Conservation (phyloP, 2,888 invertebrate species). For the Latheticus oryzae region DNA sequence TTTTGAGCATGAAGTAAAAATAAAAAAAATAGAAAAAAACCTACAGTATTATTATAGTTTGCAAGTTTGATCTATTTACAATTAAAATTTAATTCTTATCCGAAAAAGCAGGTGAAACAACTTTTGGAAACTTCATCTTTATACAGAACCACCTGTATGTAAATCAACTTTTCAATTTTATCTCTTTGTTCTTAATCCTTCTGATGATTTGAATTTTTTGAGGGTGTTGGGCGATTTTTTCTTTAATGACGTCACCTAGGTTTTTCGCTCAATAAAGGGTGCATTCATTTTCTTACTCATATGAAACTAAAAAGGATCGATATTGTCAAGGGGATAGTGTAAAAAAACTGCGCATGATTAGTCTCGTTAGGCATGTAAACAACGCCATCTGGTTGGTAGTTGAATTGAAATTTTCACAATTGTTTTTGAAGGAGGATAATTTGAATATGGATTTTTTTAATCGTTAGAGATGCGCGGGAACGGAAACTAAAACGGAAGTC, state of each 20-base stretch:
- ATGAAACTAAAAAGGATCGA: conserved; percentile 14
- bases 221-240: too few species aligned
- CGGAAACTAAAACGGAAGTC: conserved; percentile 30
- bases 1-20: too few species aligned
- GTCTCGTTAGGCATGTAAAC: conserved; percentile 17
- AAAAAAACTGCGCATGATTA: conserved; percentile 28
- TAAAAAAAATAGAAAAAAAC: too few species aligned
- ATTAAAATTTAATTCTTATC: too few species aligned
- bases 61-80: too few species aligned
- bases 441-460: conserved; percentile 31
- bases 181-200: neutral
- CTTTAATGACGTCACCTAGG: conserved; percentile 17
- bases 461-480: conserved; percentile 27
- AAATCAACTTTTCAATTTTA: conserved; percentile 2
- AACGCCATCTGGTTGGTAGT: conserved; percentile 24
- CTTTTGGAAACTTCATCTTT: conserved; percentile 1
- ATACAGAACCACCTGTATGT: conserved; percentile 15
- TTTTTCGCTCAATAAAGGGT: conserved; percentile 22
- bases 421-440: conserved; percentile 4
- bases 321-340: neutral
- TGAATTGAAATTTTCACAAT: conserved; percentile 6
- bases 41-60: too few species aligned
- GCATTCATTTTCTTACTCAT: conserved; percentile 15
- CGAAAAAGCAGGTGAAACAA: conserved; percentile 8
- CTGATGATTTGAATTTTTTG: neutral